Evolutionary conservation across 1,140 invertebrate species (phyloP).

Genomic region (Diploscapter pachys): DNA sequence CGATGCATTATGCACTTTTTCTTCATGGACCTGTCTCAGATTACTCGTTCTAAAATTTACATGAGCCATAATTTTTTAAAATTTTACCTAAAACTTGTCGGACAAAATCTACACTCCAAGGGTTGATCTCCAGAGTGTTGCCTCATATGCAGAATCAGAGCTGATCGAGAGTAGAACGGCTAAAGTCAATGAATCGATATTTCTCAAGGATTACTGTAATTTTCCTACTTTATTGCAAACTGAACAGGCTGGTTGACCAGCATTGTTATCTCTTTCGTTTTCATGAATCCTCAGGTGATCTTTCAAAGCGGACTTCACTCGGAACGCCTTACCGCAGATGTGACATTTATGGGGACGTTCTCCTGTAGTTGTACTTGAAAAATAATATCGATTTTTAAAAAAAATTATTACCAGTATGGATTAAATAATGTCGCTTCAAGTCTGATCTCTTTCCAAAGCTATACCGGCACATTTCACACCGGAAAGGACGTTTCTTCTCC

Average conservation of each 20-base stretch:
- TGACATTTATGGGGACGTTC: not conserved
- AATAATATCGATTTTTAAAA: not conserved
- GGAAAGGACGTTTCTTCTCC: not conserved
- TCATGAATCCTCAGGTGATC: slow-evolving; percentile 13
- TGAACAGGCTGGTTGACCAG: too few relatives aligned
- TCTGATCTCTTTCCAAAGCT: slow-evolving; percentile 11
- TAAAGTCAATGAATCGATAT: not conserved
- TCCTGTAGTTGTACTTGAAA: not conserved
- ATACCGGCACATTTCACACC: not conserved
- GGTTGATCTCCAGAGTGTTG: slow-evolving; percentile 25
- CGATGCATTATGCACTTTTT: slow-evolving; percentile 2
- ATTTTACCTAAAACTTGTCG: slow-evolving; percentile 14
- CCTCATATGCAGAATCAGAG: slow-evolving; percentile 20
- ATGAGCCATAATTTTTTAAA: not conserved
- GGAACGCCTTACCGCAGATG: slow-evolving; percentile 1
- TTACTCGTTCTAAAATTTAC: slow-evolving; percentile 2
- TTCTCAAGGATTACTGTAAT: too few relatives aligned
- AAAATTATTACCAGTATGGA: slow-evolving; percentile 11
- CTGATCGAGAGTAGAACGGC: slow-evolving; percentile 14
- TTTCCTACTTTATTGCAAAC: too few relatives aligned
- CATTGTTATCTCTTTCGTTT: not conserved
- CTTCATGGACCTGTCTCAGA: slow-evolving; percentile 1
- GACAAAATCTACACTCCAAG: slow-evolving; percentile 19
- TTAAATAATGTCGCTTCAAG: slow-evolving; percentile 9
- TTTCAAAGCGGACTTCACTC: slow-evolving; percentile 8